Base-by-base conservation (phyloP, 1,140 invertebrate species). In the Pogonognathellus flavescens region DNA sequence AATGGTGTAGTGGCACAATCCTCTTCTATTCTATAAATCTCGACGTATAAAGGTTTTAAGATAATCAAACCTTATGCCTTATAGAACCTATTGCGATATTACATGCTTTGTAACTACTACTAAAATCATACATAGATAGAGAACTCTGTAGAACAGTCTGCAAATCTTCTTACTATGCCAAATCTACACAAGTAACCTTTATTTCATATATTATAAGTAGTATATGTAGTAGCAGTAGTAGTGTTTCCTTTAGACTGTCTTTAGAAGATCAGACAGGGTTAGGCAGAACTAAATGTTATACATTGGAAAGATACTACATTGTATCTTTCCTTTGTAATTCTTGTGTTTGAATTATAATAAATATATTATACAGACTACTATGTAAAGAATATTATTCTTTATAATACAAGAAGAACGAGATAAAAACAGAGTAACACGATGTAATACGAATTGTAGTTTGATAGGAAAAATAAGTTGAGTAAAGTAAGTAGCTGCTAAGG, bases 161-260 rank as follows among this genome's bases (percentile, higher is more conserved):
- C 70, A 76, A 76, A 76, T 76, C 70, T 76, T 76, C 70, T 76
- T 16, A n/a, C n/a, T n/a, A 16, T 76, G 70, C 70, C 70, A 76
- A 76, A 76, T 72, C 41, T 72, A 14, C 31, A 49, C 70, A 49
- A 18, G 16, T 76, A 76, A 50, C 70, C 70, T 76, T 76, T 76
- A 76, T 76, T 76, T 49, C 66, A 72, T 72, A 76, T 76, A 49
- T n/a, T 49, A 6, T 20, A 9, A 49, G 16, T 72, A 1, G n/a
- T n/a, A n/a, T n/a, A n/a, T n/a, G n/a, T n/a, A n/a, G n/a, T n/a
- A n/a, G n/a, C n/a, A n/a, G n/a, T n/a, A n/a, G n/a, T n/a, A n/a
- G n/a, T n/a, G n/a, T n/a, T 57, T 57, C 11, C n/a, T n/a, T 57
- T 57, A n/a, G 11, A 13, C 53, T 57, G 53, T 14, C 10, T n/a